These are phyloP conservation scores for Syrmaticus mikado DNA, from an alignment of 2,113 vertebrate genomes.

Conservation along the genomic window DNA sequence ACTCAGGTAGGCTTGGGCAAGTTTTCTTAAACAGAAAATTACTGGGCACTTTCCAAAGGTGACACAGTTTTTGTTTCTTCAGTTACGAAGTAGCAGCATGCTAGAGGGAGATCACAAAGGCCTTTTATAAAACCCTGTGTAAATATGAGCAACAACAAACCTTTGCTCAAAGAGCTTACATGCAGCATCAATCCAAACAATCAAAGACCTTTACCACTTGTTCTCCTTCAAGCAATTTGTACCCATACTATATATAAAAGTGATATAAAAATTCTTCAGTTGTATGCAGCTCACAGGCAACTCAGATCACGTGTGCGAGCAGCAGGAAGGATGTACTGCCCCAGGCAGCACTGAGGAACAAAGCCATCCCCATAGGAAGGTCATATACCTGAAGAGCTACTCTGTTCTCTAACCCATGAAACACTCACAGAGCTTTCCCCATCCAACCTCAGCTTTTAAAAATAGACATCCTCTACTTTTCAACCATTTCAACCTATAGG, in stretches of 20 bases:
- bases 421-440: not conserved
- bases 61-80: not conserved
- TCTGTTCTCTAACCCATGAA: not conserved
- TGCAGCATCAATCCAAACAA: accelerated
- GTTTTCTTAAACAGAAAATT: not conserved
- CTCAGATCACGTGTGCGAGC: not conserved
- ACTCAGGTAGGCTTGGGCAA: accelerated
- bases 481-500: not conserved
- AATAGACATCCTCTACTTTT: not conserved
- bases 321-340: not conserved
- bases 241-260: not conserved
- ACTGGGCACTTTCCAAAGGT: not conserved
- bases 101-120: not conserved
- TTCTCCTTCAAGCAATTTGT: not conserved
- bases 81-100: not conserved
- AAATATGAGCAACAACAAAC: not conserved
- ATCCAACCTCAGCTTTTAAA: not conserved
- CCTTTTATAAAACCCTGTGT: not conserved
- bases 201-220: not conserved
- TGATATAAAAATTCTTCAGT: not conserved
- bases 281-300: not conserved
- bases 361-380: not conserved
- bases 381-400: not conserved
- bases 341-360: not conserved
- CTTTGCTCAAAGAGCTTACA: not conserved